phyloP scores from a whole-genome alignment of 2,797 vertebrate species.

The Syngnathus rostellatus region DNA sequence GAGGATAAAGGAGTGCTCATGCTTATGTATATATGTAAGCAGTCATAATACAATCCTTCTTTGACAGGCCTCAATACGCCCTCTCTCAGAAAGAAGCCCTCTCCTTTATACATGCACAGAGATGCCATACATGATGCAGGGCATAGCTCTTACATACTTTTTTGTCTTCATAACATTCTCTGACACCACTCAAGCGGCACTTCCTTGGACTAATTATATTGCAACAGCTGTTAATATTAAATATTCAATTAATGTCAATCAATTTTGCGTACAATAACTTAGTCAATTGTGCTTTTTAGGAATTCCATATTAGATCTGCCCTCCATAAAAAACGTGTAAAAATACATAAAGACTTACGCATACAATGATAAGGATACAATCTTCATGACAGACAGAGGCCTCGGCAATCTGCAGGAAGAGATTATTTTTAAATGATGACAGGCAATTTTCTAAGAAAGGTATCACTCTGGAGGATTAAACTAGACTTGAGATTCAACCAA shows the following conservation, averaged over 20 bases:
- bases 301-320: background rate
- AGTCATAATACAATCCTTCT: conserved; percentile 51
- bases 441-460: background rate
- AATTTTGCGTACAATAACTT: background rate
- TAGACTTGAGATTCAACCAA: background rate
- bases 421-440: conserved; percentile 11
- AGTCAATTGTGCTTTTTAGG: background rate
- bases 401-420: conserved; percentile 80
- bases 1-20: conserved; percentile 33
- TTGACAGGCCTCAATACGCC: conserved; percentile 39
- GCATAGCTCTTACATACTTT: conserved; percentile 20
- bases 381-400: conserved; percentile 82
- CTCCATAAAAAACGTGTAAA: too few relatives aligned
- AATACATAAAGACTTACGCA: background rate
- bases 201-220: background rate
- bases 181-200: background rate
- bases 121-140: conserved; percentile 20
- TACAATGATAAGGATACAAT: conserved; percentile 88
- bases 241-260: background rate
- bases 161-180: background rate
- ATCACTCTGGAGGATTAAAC: background rate
- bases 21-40: conserved; percentile 57
- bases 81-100: conserved; percentile 12
- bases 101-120: conserved; percentile 16
- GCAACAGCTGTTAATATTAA: background rate